A percentile compares a stretch with the other conserved stretches of the same genome.
These are phyloP conservation scores for Caerostris extrusa DNA, from an alignment of 1,140 invertebrate species.

Conservation along the genomic window DNA sequence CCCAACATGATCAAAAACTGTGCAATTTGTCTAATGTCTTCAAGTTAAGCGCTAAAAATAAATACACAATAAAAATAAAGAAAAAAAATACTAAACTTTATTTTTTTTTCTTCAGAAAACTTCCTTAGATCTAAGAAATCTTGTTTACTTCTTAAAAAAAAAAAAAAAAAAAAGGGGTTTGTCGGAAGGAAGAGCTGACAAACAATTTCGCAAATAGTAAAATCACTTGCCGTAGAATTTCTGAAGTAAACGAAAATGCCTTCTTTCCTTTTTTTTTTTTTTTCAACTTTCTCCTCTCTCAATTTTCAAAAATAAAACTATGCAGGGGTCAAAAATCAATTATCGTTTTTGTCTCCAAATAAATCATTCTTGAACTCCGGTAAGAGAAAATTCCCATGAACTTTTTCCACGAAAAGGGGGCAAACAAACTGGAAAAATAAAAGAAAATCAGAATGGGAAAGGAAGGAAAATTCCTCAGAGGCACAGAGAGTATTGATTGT, in stretches of 20 bases:
- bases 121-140: background rate
- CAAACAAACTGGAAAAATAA: slow-evolving; percentile 1
- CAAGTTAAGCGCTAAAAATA: background rate
- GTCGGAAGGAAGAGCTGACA: slow-evolving; percentile 24
- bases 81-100: background rate
- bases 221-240: slow-evolving; percentile 5
- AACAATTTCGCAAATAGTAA: background rate
- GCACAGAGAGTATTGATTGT: background rate
- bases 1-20: too few species aligned
- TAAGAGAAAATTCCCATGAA: slow-evolving; percentile 12
- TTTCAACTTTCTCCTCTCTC: too few species aligned
- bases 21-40: background rate
- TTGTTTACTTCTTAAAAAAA: background rate
- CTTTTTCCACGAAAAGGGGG: slow-evolving; percentile 35
- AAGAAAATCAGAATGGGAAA: background rate
- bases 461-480: background rate
- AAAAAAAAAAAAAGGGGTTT: too few species aligned
- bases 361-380: slow-evolving; percentile 44
- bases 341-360: slow-evolving; percentile 67
- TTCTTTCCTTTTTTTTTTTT: background rate
- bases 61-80: background rate
- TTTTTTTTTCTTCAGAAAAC: background rate
- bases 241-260: background rate
- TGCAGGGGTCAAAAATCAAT: slow-evolving; percentile 61
- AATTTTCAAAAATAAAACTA: background rate